Evolutionary conservation across 2,888 invertebrate genomes (phyloP), one percentile per base, ranked within the genome.

Genomic region (Elmis aenea): DNA sequence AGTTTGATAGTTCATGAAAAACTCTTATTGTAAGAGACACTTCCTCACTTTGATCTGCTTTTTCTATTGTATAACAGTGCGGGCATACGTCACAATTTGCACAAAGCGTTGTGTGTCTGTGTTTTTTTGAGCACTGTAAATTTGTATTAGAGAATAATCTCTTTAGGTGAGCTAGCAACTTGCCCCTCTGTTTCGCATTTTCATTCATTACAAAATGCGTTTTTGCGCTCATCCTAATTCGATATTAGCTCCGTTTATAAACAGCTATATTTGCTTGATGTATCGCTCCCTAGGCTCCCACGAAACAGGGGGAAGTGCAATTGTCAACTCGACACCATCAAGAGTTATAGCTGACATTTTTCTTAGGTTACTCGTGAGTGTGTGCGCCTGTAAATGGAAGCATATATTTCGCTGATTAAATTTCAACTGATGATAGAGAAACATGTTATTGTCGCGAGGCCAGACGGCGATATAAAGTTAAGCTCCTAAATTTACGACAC

Each of bases 261-360:
- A 50, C 51, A 51, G 54, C 48, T 54, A 55, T 45, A 41, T 58
- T 59, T 56, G 54, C 50, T 57, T 62, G 63, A 64, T 58, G 50
- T 52, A 64, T 62, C 46, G 57, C 56, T 64, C 64, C 63, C 64
- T 50, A 45, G 61, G 50, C 59, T 52, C 52, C 40, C 42, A 46
- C 50, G 54, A 51, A 50, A 44, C 33, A 42, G 47, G 55, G 58
- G 60, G 58, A 58, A 55, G 30, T 39, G 55, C 64, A 63, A 65
- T 66, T 65, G 66, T 64, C 66, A 64, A 64, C 61, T 64, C 64
- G 60, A 63, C 66, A 64, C 64, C 59, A 54, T 57, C 54, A 56
- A 54, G 59, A 65, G 55, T 66, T 64, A 66, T 65, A 50, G 54
- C 60, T 36, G 54, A 55, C 59, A 66, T 65, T 66, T 64, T 66